These are phyloP conservation scores for Rhinopomastus cyanomelas DNA, from an alignment of 2,113 vertebrate genomes.

Conservation along the genomic window DNA sequence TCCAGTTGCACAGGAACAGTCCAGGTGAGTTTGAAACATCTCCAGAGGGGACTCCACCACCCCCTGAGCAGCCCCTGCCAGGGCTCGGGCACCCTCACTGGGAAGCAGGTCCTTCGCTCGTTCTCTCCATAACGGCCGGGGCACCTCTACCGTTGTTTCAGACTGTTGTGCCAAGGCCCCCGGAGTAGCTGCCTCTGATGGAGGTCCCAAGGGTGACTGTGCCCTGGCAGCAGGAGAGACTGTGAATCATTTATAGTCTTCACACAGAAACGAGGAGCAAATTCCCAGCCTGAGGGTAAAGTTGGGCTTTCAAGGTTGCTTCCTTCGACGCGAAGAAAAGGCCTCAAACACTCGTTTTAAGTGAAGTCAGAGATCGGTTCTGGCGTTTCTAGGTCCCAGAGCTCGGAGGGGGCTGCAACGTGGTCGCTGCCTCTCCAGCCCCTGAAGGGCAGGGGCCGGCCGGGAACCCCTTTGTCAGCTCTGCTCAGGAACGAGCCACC, in stretches of 20 bases:
- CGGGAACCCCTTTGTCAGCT: conserved; percentile 60
- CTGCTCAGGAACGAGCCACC: conserved; percentile 54
- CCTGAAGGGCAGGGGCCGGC: conserved; percentile 57
- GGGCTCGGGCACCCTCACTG: no score
- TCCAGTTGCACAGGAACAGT: no score
- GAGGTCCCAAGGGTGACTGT: neutral
- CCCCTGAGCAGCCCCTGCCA: no score
- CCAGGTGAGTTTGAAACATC: no score
- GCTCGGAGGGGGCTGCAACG: no score
- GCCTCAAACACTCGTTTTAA: conserved; percentile 36
- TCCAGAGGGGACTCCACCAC: no score
- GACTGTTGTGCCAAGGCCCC: neutral
- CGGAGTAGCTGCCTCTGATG: neutral
- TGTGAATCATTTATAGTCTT: conserved; percentile 36
- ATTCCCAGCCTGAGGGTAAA: conserved; percentile 32
- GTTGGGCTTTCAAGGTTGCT: conserved; percentile 37
- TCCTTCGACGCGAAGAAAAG: conserved; percentile 43
- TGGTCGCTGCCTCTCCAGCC: conserved; percentile 38
- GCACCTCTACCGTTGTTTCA: neutral
- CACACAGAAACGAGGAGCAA: conserved; percentile 45
- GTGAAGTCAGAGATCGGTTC: conserved; percentile 40
- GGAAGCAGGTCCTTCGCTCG: no score
- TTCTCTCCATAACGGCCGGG: neutral
- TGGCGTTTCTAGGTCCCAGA: conserved; percentile 48
- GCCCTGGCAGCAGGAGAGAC: neutral